Conservation (phyloP, 2,888 invertebrate genomes). For the Callyntrura guangdongensis region DNA sequence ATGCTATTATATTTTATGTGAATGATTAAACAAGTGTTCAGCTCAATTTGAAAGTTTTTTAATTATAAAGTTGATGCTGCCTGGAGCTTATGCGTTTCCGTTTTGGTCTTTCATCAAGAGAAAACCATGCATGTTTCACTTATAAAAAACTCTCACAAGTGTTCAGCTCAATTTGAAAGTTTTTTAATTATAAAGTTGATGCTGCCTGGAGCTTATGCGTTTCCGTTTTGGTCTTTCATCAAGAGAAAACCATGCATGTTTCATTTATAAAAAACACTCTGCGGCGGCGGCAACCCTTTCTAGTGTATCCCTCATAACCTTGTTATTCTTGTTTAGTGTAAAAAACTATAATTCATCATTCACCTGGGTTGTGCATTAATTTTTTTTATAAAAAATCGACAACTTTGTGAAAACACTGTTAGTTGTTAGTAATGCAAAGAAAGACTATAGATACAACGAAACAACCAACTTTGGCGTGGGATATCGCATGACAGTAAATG, state of each 20-base stretch:
- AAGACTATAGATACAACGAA: neutral
- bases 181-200: constrained; percentile 56
- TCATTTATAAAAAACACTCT: no score
- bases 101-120: constrained; percentile 46
- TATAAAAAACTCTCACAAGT: no score
- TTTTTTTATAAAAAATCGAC: neutral
- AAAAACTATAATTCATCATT: neutral
- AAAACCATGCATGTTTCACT: no score
- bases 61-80: constrained; percentile 54
- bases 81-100: constrained; percentile 31
- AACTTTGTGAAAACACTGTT: neutral
- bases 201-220: constrained; percentile 24
- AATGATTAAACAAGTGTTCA: neutral
- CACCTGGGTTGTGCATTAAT: no score
- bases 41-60: constrained; percentile 34
- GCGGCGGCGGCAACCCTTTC: neutral
- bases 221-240: constrained; percentile 52
- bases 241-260: no score
- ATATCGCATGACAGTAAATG: neutral
- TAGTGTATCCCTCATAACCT: neutral
- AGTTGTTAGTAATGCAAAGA: neutral
- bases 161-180: constrained; percentile 40
- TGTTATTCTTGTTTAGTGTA: constrained; percentile 20
- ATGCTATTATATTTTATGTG: neutral
- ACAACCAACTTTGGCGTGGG: neutral